Evolutionary conservation across 2,888 invertebrate species (phyloP), one percentile per base, ranked within the genome.

Genomic region (Euplexia lucipara): DNA sequence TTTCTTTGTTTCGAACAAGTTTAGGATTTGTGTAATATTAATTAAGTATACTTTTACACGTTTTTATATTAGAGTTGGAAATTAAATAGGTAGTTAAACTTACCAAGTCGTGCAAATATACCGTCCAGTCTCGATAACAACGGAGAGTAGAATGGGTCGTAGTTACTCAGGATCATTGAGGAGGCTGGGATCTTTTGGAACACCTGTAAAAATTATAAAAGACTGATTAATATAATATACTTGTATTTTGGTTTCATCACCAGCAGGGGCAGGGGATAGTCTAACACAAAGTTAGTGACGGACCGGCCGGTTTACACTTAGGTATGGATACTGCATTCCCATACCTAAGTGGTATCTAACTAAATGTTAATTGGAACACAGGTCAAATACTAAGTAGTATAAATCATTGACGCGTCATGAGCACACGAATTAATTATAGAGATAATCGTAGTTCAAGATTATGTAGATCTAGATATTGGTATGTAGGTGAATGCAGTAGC

Each of bases 61-160:
- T n/a, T n/a, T n/a, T n/a, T n/a, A n/a, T n/a, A 44, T 20, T 9
- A 10, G 6, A 16, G 39, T 26, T 26, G 44, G 9, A 14, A 44
- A 58, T 18, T 0, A 34, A 22, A n/a, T 16, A 30, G 2, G 3
- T 10, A 30, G 10, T 20, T 39, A 9, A 51, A 56, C 82, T 86
- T 86, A 95, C 95, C 95, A 9, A 95, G 91, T 81, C 96, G 95
- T 49, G 97, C 97, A 91, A 98, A 98, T 47, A 98, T 98, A 0
- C 98, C 97, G 82, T 98, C 98, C 59, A 98, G 95, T 16, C 98
- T 95, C 0, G 98, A 98, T 16, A 98, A 90, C 26, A 98, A 88
- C 0, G 98, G 98, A 74, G 98, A 98, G 90, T 98, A 98, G 93
- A 98, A 98, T 0, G 98, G 98, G 88, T 98, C 98, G 90, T 98